Conservation (phyloP, 2,113 vertebrate species). For the Eretmodus cyanostictus region DNA sequence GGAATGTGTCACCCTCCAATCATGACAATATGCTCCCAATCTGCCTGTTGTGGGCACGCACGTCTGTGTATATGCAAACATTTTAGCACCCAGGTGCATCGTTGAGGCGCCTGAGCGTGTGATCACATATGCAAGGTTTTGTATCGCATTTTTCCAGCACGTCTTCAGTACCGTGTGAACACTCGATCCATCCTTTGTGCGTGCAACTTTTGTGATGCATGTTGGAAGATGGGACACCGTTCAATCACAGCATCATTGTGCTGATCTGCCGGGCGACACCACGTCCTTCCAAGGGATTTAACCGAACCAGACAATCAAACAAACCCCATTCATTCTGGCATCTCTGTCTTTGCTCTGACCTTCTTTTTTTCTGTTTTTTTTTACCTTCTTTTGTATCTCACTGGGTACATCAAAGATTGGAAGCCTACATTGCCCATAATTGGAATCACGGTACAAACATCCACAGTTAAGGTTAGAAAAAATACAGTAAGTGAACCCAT, state of each 20-base stretch:
- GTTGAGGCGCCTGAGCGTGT: neutral
- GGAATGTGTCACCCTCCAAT: neutral
- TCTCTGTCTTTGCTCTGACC: neutral
- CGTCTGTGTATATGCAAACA: neutral
- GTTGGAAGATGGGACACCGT: neutral
- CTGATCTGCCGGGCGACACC: neutral
- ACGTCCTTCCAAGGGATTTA: slow-evolving; percentile 9
- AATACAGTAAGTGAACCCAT: neutral
- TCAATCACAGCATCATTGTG: neutral
- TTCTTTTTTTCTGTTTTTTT: neutral
- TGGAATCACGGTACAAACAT: neutral
- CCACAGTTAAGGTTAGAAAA: neutral
- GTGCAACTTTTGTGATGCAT: neutral
- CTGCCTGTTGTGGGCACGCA: neutral
- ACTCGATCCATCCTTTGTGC: neutral
- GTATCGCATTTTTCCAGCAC: neutral
- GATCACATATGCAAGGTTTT: neutral
- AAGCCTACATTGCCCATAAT: neutral
- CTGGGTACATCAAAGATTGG: accelerated
- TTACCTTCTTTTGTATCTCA: neutral
- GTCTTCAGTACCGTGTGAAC: neutral
- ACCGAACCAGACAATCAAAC: neutral
- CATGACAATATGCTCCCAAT: neutral
- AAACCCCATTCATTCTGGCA: neutral
- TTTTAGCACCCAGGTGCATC: neutral